These are phyloP conservation scores for Neotragus moschatus DNA, from an alignment of 2,113 vertebrate species.

Conservation along the genomic window DNA sequence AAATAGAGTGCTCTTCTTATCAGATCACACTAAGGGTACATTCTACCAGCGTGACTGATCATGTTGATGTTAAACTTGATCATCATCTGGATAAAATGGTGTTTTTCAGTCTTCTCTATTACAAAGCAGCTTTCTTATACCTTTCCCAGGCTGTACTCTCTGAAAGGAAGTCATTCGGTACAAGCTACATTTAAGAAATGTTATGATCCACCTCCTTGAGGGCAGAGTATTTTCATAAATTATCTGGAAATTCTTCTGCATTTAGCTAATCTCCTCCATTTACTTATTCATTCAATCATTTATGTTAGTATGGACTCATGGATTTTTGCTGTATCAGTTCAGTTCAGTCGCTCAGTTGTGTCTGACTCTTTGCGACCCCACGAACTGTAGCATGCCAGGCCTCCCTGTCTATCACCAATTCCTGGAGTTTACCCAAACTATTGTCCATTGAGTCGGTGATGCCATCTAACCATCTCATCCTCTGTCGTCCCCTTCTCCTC, in stretches of 20 bases:
- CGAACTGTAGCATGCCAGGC: fast-evolving
- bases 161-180: neutral
- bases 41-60: neutral
- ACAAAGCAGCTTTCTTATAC: neutral
- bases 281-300: neutral
- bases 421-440: neutral
- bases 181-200: neutral
- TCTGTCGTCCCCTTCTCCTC: neutral
- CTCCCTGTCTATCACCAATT: neutral
- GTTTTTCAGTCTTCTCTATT: neutral
- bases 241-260: neutral
- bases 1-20: neutral
- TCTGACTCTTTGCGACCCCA: fast-evolving
- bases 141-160: neutral
- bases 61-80: neutral
- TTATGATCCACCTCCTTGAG: neutral
- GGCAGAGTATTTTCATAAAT: neutral
- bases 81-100: neutral
- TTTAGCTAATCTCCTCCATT: neutral
- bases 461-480: neutral
- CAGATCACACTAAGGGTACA: neutral
- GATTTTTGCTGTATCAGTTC: neutral
- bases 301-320: neutral
- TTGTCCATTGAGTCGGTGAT: neutral
- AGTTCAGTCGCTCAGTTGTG: fast-evolving